These are phyloP conservation scores for Eupristina koningsbergeri DNA, from an alignment of 1,140 invertebrate species.

Conservation along the genomic window DNA sequence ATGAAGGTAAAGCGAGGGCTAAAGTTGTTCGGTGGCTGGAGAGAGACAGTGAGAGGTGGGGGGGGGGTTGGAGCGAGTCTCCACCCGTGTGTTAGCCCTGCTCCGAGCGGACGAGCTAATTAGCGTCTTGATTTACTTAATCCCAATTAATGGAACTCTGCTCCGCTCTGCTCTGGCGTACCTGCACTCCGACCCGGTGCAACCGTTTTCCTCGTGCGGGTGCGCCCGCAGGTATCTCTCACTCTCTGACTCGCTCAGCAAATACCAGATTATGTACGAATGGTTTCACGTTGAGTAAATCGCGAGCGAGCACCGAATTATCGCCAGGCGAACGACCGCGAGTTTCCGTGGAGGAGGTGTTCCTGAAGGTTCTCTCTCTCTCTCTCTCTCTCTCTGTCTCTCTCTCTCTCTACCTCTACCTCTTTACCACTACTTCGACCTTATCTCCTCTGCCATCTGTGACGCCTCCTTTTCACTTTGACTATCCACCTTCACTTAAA, in stretches of 20 bases:
- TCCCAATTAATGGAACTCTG: constrained; percentile 71
- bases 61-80: too few species aligned
- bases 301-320: neutral
- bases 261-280: constrained; percentile 71
- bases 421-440: too few species aligned
- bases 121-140: constrained; percentile 76
- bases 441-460: too few species aligned
- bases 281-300: constrained; percentile 59
- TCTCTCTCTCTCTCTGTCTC: too few species aligned
- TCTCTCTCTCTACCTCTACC: too few species aligned
- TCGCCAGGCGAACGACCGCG: neutral
- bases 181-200: neutral
- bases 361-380: too few species aligned
- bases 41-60: constrained; percentile 30
- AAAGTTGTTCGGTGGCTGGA: constrained; percentile 9
- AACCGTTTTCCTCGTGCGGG: constrained; percentile 42
- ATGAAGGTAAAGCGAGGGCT: constrained; percentile 56
- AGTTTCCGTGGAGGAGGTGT: too few species aligned
- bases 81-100: constrained; percentile 46
- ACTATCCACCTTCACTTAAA: too few species aligned
- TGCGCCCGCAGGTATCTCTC: neutral
- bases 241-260: constrained; percentile 58
- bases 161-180: neutral
- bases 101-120: constrained; percentile 67
- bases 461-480: too few species aligned